Percentiles rank a stretch among this genome's conserved stretches.
These are phyloP conservation scores for Euplexia lucipara DNA, from an alignment of 2,888 invertebrate genomes.

Conservation along the genomic window DNA sequence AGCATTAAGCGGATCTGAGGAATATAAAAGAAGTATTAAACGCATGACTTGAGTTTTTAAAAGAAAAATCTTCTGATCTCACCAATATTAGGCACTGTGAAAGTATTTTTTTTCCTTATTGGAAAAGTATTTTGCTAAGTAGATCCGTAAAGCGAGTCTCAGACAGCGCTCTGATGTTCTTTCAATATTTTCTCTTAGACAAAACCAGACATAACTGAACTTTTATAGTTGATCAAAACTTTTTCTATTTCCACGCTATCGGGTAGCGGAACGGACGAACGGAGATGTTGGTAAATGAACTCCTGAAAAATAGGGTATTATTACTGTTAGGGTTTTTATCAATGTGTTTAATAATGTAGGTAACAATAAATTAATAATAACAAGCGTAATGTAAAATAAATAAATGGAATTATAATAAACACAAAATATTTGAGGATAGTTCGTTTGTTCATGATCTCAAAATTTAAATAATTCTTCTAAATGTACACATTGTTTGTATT, in stretches of 20 bases:
- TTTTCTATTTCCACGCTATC: slow-evolving; percentile 48
- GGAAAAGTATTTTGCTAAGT: slow-evolving; percentile 50
- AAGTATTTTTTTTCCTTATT: slow-evolving; percentile 47
- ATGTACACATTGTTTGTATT: too few relatives aligned
- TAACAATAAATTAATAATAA: too few relatives aligned
- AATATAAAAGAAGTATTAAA: slow-evolving; percentile 43
- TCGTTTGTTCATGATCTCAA: too few relatives aligned
- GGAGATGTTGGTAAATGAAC: slow-evolving; percentile 23
- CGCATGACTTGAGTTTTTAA: slow-evolving; percentile 35
- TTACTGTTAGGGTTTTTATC: not conserved
- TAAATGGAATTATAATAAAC: too few relatives aligned
- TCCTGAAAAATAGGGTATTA: not conserved
- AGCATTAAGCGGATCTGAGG: slow-evolving; percentile 16
- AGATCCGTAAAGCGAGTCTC: slow-evolving; percentile 11
- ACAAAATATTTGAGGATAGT: too few relatives aligned
- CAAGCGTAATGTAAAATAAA: too few relatives aligned
- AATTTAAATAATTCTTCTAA: too few relatives aligned
- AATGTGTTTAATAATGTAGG: not conserved
- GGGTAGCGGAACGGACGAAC: not conserved
- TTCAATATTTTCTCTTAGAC: slow-evolving; percentile 41
- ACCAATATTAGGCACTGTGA: slow-evolving; percentile 15
- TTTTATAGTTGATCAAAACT: slow-evolving; percentile 54
- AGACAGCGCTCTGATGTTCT: slow-evolving; percentile 14
- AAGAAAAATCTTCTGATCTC: slow-evolving; percentile 34
- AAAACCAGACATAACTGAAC: slow-evolving; percentile 39